Conservation (phyloP, 2,888 invertebrate genomes). For the Branchipolynoe longqiensis region DNA sequence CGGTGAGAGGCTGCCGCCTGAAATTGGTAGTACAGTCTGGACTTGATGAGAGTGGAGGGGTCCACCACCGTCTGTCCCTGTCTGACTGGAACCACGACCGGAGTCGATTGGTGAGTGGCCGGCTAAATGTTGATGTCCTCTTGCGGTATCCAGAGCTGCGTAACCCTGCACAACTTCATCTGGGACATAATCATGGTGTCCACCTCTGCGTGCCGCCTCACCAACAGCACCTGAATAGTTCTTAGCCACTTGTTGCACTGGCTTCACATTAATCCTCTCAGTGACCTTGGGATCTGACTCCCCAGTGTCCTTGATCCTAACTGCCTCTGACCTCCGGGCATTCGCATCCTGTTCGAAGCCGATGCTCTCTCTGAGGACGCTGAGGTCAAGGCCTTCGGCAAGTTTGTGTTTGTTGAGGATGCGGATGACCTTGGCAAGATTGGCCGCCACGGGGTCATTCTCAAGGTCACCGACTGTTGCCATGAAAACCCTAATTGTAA, state of each 20-base stretch:
- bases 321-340: background rate
- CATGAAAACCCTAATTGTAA: no score
- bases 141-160: no score
- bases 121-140: no score
- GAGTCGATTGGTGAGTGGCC: background rate
- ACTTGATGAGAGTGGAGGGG: no score
- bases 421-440: slow-evolving; percentile 30
- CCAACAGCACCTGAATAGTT: no score
- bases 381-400: slow-evolving; percentile 34
- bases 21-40: no score
- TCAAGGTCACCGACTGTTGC: no score
- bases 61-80: background rate
- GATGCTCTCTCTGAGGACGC: slow-evolving; percentile 15
- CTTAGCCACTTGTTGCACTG: no score
- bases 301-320: background rate
- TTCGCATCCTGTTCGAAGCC: slow-evolving; percentile 28
- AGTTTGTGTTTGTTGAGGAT: slow-evolving; percentile 36
- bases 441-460: slow-evolving; percentile 41
- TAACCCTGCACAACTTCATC: background rate
- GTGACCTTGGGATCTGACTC: background rate
- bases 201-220: no score
- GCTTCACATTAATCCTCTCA: background rate
- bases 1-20: background rate
- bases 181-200: no score
- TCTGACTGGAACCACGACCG: slow-evolving; percentile 8